These are phyloP conservation scores for Sceloporus tristichus DNA, from an alignment of 2,113 vertebrate species.

Conservation along the genomic window DNA sequence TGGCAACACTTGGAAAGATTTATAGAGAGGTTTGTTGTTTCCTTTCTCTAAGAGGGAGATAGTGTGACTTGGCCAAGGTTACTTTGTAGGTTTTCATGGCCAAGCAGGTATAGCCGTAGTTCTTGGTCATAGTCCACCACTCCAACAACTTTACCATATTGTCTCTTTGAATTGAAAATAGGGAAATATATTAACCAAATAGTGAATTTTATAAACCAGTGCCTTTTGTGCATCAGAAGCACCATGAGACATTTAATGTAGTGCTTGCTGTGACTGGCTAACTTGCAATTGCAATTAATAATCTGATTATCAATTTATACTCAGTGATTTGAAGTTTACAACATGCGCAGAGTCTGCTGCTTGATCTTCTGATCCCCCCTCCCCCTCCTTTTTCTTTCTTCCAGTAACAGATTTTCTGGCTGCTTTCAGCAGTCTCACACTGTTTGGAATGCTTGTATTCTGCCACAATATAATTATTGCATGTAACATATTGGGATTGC, in stretches of 20 bases:
- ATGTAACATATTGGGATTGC: background rate
- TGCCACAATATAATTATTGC: background rate
- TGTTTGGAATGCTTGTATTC: background rate
- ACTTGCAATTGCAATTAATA: conserved; percentile 40
- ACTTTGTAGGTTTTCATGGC: too few species aligned
- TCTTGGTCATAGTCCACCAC: too few species aligned
- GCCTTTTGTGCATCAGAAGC: conserved; percentile 42
- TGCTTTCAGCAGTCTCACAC: background rate
- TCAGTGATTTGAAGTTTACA: conserved; percentile 20
- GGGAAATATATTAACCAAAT: too few species aligned
- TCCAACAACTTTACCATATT: too few species aligned
- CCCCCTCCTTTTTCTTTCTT: background rate
- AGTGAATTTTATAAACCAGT: background rate
- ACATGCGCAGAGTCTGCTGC: background rate
- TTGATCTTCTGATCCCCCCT: background rate
- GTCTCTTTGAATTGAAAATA: too few species aligned
- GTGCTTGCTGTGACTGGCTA: conserved; percentile 50
- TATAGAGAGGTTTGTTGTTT: too few species aligned
- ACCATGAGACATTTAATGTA: conserved; percentile 34
- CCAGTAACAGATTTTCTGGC: background rate
- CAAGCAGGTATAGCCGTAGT: too few species aligned
- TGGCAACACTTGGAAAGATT: too few species aligned
- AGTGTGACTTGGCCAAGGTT: too few species aligned
- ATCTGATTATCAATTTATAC: background rate
- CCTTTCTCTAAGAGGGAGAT: too few species aligned